These are phyloP conservation scores for Halesus radiatus DNA, from an alignment of 1,140 invertebrate genomes.

Conservation along the genomic window DNA sequence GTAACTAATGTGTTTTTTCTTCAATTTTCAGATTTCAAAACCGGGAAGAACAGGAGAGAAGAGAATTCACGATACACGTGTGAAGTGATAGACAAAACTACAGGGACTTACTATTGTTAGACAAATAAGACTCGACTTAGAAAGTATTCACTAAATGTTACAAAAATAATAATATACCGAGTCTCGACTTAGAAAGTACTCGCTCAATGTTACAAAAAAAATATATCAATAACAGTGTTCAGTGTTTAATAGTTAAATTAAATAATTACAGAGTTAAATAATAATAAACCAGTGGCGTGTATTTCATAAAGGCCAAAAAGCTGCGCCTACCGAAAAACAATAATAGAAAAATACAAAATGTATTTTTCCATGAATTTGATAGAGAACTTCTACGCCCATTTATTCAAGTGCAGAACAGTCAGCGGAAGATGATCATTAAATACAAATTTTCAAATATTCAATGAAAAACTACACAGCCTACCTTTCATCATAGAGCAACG, in stretches of 20 bases:
- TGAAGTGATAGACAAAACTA: constrained; percentile 60
- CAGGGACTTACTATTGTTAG: constrained; percentile 44
- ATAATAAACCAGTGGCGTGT: too few species aligned
- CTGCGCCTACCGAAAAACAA: too few species aligned
- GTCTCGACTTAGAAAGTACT: constrained; percentile 21
- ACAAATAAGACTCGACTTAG: constrained; percentile 18
- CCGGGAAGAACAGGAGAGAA: constrained; percentile 73
- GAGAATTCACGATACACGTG: constrained; percentile 77
- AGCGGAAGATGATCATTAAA: too few species aligned
- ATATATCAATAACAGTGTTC: neutral
- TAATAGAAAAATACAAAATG: too few species aligned
- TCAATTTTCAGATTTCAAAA: constrained; percentile 71
- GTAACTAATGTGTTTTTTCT: constrained; percentile 31
- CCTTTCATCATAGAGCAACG: too few species aligned
- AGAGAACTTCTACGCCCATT: too few species aligned
- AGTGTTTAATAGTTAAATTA: neutral
- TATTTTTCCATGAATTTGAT: too few species aligned
- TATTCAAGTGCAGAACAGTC: too few species aligned
- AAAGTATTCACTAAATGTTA: constrained; percentile 16
- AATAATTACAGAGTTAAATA: neutral
- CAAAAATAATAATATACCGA: neutral
- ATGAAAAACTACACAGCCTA: too few species aligned
- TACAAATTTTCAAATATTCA: too few species aligned
- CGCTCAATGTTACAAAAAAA: constrained; percentile 6
- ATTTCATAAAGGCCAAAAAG: too few species aligned